A percentile compares a stretch with the other conserved stretches of the same genome.
Evolutionary conservation across 2,113 vertebrate species (phyloP).

Genomic region (Corythoichthys intestinalis): DNA sequence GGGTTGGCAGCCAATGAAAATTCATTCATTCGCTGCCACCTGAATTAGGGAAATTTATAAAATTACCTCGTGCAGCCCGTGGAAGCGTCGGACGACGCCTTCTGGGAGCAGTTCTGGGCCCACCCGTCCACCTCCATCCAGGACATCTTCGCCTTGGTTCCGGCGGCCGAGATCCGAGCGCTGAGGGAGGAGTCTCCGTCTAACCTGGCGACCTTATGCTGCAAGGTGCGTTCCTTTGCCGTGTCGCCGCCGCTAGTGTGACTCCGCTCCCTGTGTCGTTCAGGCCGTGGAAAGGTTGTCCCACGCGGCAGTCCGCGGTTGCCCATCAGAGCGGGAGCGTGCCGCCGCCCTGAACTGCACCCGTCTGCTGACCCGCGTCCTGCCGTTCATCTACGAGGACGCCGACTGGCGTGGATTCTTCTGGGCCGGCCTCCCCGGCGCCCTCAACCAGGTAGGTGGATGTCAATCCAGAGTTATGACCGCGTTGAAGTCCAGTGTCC

Average conservation of each 20-base stretch:
- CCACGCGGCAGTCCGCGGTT: constrained; percentile 83
- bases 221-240: constrained; percentile 77
- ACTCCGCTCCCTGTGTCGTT: not conserved
- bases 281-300: constrained; percentile 95
- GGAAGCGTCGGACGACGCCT: constrained; percentile 89
- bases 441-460: constrained; percentile 78
- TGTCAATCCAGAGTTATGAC: not conserved
- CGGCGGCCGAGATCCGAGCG: constrained; percentile 91
- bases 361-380: constrained; percentile 86
- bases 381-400: constrained; percentile 98
- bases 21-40: too few species aligned
- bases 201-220: constrained; percentile 95
- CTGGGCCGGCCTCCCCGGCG: constrained; percentile 94
- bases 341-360: constrained; percentile 86
- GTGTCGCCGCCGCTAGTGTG: not conserved
- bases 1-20: too few species aligned
- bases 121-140: constrained; percentile 85
- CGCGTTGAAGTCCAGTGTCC: not conserved
- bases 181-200: constrained; percentile 96
- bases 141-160: constrained; percentile 93
- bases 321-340: constrained; percentile 82
- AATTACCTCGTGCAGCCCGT: constrained; percentile 76
- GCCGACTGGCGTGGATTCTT: constrained; percentile 98
- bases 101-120: constrained; percentile 99
- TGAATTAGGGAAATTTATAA: too few species aligned